Evolutionary conservation across 2,797 vertebrate genomes (phyloP), one percentile per base, ranked within the genome.

Genomic region (Buphagus erythrorhynchus): DNA sequence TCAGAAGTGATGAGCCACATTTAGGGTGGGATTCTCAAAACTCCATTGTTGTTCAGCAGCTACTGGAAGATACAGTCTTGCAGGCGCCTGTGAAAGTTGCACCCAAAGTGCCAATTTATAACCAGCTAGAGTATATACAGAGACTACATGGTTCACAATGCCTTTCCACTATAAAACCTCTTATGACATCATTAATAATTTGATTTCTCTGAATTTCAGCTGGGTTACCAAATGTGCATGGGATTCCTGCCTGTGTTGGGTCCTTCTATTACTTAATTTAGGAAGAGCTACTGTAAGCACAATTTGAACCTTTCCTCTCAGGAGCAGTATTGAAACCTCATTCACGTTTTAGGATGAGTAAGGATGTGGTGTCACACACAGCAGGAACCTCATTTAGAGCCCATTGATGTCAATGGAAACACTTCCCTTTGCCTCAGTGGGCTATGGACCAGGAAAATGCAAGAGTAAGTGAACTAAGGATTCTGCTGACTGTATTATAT

Each of bases 271-370:
- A 46, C 49, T 71, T 87, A 63, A 87, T 79, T 85, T 79, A 59
- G 40, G 75, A 96, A 93, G 29, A 68, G 52, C 88, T 92, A 65
- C 67, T 87, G 61, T 87, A 89, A 95, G 65, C 54, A 68, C 72
- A 88, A 87, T 95, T 94, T 94, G 81, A 96, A 83, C 33, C 36
- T 83, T 78, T 93, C 91, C 35, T 89, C 81, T 69, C 51, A 61
- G 43, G 86, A 88, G 52, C 86, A 69, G 12, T 58, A 75, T 19
- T 78, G 75, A 78, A 96, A 93, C 66, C 72, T 94, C 58, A 57
- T 89, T 62, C 43, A 62, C 40, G 11, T 92, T 91, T 96, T 75
- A 88, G 62, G 65, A 68, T 71, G 79, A 91, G 46, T 88, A 75
- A 94, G 33, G 62, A 80, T 83, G 19, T 93, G 73, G 43, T 93